phyloP scores from a whole-genome alignment of 2,113 vertebrate genomes.

The Heliornis fulica region DNA sequence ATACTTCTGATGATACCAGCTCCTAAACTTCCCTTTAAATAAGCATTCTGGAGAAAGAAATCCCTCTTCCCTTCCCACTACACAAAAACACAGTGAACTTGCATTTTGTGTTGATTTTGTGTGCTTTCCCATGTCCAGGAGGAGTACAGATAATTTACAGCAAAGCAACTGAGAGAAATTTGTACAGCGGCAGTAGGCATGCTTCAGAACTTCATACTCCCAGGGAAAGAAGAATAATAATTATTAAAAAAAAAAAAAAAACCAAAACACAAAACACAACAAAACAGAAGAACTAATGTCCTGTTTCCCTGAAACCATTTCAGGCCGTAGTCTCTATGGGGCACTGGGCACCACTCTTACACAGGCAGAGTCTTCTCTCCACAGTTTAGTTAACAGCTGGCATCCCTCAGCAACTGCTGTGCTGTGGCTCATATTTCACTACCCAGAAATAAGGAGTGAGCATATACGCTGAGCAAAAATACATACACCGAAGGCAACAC shows the following conservation, averaged over 20 bases:
- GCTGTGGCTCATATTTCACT: not conserved
- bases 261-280: too few relatives aligned
- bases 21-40: not conserved
- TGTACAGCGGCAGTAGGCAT: not conserved
- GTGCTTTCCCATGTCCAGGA: not conserved
- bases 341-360: not conserved
- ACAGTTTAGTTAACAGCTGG: not conserved
- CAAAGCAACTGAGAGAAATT: not conserved
- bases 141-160: not conserved
- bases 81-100: not conserved
- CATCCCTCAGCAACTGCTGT: not conserved
- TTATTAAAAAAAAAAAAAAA: not conserved
- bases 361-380: not conserved
- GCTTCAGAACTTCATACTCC: not conserved
- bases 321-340: not conserved
- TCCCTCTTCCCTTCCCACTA: not conserved
- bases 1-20: not conserved
- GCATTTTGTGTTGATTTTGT: not conserved
- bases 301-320: not conserved
- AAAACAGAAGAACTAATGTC: not conserved
- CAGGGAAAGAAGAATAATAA: not conserved
- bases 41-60: not conserved
- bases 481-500: not conserved
- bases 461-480: not conserved
- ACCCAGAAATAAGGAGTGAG: not conserved